Conservation (phyloP, 2,797 vertebrate species). For the Spinus olivaceus region DNA sequence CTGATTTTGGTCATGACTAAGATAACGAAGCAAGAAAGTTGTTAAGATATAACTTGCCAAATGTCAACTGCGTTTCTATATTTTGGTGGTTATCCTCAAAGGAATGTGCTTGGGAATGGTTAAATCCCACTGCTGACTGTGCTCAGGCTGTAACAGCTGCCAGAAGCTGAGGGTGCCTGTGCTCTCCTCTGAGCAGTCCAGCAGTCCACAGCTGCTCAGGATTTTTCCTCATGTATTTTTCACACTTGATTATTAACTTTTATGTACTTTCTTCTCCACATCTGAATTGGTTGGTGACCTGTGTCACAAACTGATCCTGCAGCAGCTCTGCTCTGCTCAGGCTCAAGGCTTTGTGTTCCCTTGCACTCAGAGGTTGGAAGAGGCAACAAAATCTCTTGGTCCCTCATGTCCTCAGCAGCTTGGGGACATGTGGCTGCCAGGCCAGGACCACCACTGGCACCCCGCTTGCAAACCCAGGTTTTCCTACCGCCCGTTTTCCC, state of each 20-base stretch:
- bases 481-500: rapidly evolving
- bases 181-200: not conserved
- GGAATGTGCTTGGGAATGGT: not conserved
- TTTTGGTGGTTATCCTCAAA: not conserved
- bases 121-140: not conserved
- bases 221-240: not conserved
- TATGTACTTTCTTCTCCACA: not conserved
- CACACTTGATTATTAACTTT: not conserved
- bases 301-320: not conserved
- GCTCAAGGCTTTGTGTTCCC: not conserved
- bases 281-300: not conserved
- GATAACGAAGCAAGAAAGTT: not conserved
- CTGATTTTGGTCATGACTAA: not conserved
- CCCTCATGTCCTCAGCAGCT: not conserved
- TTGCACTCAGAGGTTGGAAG: not conserved
- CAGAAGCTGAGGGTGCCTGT: rapidly evolving
- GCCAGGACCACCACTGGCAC: not conserved
- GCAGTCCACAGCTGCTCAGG: not conserved
- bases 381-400: not conserved
- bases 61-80: not conserved
- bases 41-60: not conserved
- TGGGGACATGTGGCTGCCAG: rapidly evolving
- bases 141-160: not conserved
- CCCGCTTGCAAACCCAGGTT: rapidly evolving
- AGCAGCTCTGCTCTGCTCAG: rapidly evolving